Base-by-base conservation (phyloP, 1,140 invertebrate species). In the Pseudoatta argentina region DNA sequence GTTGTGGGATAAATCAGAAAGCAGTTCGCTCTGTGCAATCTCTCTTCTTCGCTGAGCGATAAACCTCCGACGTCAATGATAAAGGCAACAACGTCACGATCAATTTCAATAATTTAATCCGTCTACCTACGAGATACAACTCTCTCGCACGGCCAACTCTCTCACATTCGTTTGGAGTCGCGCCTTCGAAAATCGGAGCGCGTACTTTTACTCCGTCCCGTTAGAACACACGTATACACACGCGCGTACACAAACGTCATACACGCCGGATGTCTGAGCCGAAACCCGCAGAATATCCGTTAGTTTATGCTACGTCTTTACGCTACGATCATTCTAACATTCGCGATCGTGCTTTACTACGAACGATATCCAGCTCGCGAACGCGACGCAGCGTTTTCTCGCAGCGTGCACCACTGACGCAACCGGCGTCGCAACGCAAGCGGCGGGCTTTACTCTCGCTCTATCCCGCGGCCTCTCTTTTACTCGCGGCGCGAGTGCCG, bases 401-500 rank as follows among this genome's bases (percentile, higher is more conserved):
- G 79, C 53, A 44, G 44, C n/a, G 69, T 83, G 39, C 55, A 51
- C 57, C 79, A 83, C 79, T 83, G 79, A 75, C 69, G 79, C 79
- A 75, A 75, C 24, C 24, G 24, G 24, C 24, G 55, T 57, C 73
- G 24, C 24, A 69, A 75, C 69, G 79, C 79, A 75, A 75, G 55
- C 44, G 69, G 39, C 79, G 79, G 66, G 78, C 67, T 82, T 71
- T 73, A 73, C 67, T 73, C 79, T 72, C 79, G 67, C 55, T 82
- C 79, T 72, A 82, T 72, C 67, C 24, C 79, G 48, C 14, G 79
- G 39, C 53, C 53, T 48, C 79, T 63, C 69, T 75, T 75, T 63
- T 48, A 63, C 79, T 82, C 79, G 79, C 66, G 14, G 16, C 71
- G 72, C 82, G 59, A 85, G 30, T 18, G 21, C 79, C 53, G 79